Percentiles rank a stretch among this genome's conserved stretches.
phyloP scores from a whole-genome alignment of 2,888 invertebrate genomes.

The Amphimallon solstitiale region DNA sequence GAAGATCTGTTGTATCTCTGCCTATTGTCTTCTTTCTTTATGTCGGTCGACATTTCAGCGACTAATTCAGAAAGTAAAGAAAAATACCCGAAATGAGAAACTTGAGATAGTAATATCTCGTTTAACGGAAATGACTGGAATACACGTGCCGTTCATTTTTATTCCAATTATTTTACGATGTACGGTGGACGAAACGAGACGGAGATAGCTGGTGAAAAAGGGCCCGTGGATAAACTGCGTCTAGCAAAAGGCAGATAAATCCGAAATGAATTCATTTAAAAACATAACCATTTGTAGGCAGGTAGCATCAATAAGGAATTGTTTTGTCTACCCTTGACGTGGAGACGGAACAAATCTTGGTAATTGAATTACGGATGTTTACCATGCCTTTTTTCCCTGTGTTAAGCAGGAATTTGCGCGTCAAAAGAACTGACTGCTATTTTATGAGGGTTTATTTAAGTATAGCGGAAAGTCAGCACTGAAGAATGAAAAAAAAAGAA shows the following conservation, averaged over 20 bases:
- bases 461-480: neutral
- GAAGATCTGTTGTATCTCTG: no score
- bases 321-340: neutral
- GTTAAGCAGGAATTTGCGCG: no score
- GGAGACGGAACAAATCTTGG: neutral
- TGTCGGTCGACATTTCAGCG: neutral
- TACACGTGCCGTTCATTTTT: neutral
- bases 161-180: neutral
- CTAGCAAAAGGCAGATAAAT: neutral
- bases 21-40: neutral
- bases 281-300: constrained; percentile 30
- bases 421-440: neutral
- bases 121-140: neutral
- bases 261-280: constrained; percentile 25
- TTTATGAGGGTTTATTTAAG: neutral
- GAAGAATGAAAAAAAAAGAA: neutral
- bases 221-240: neutral
- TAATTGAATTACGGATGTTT: constrained; percentile 15
- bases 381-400: neutral
- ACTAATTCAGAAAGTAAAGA: neutral
- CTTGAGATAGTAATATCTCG: neutral
- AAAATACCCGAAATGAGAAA: neutral
- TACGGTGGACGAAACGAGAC: neutral
- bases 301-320: constrained; percentile 18
- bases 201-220: neutral